Evolutionary conservation across 2,888 invertebrate species (phyloP).

Genomic region (Agapetus fuscipes): DNA sequence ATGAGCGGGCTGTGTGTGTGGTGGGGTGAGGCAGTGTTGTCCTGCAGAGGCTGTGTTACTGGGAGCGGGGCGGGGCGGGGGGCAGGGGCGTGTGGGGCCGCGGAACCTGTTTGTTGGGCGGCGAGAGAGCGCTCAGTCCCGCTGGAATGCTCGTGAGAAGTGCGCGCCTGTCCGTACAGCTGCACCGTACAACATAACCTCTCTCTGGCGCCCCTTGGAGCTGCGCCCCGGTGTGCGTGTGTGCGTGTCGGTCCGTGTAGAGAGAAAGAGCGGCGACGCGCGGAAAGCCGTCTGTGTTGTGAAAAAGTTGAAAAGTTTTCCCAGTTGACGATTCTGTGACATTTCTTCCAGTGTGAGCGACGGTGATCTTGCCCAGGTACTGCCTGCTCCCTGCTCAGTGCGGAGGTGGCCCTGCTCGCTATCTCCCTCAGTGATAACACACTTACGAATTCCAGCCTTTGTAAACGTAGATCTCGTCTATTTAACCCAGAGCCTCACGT

Average conservation of each 20-base stretch:
- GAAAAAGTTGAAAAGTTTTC: not conserved
- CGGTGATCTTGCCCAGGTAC: not conserved
- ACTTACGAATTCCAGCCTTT: too few relatives aligned
- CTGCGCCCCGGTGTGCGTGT: constrained; percentile 4
- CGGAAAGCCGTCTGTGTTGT: constrained; percentile 5
- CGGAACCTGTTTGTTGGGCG: constrained; percentile 14
- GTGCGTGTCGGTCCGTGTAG: not conserved
- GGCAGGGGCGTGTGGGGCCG: constrained; percentile 22
- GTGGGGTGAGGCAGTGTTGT: constrained; percentile 19
- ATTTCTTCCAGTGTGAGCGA: not conserved
- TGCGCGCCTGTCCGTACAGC: constrained; percentile 9
- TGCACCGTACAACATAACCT: not conserved
- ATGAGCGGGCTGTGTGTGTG: constrained; percentile 20
- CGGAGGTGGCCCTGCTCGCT: too few relatives aligned
- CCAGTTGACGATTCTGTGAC: not conserved
- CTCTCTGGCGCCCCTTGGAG: not conserved
- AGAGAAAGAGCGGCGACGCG: not conserved
- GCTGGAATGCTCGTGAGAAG: constrained; percentile 16
- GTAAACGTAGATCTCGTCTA: too few relatives aligned
- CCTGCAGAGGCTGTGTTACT: constrained; percentile 11
- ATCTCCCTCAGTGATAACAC: too few relatives aligned
- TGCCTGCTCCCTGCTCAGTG: too few relatives aligned
- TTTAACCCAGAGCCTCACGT: too few relatives aligned
- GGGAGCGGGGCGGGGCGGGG: constrained; percentile 11
- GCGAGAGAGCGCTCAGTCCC: constrained; percentile 14